A percentile compares a stretch with the other conserved stretches of the same genome.
Evolutionary conservation across 2,888 invertebrate genomes (phyloP).

Genomic region (Caenorhabditis sinica): DNA sequence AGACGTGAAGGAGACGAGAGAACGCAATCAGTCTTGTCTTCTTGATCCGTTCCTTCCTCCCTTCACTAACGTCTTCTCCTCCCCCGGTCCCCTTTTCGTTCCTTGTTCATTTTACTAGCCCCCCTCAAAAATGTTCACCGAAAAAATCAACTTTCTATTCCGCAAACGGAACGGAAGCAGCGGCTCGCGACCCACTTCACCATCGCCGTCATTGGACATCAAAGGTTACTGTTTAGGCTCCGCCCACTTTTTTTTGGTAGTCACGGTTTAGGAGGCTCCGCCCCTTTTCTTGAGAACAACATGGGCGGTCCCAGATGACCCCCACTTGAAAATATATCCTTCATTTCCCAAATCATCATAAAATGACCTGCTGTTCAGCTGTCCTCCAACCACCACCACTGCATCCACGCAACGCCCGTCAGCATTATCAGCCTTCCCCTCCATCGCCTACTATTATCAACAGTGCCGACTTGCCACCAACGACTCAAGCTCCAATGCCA

Average conservation of each 20-base stretch:
- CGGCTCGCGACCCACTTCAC: constrained; percentile 48
- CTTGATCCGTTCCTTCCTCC: no score
- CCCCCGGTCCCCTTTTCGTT: constrained; percentile 10
- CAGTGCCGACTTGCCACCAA: constrained; percentile 45
- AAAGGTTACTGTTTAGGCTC: constrained; percentile 30
- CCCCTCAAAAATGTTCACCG: constrained; percentile 4
- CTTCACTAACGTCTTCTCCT: constrained; percentile 12
- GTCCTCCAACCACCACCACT: constrained; percentile 69
- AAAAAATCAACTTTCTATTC: constrained; percentile 58
- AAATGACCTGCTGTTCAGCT: constrained; percentile 61
- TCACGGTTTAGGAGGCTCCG: neutral
- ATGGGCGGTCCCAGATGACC: neutral
- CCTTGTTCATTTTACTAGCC: constrained; percentile 8
- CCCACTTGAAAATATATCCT: neutral
- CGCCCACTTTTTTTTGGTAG: neutral
- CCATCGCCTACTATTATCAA: neutral
- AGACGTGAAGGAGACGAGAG: no score
- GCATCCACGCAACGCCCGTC: constrained; percentile 32
- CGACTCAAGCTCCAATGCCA: constrained; percentile 60
- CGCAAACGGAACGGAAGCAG: constrained; percentile 53
- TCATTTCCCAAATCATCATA: neutral
- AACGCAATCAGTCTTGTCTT: no score
- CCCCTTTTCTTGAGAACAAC: neutral
- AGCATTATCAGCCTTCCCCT: neutral
- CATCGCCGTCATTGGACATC: constrained; percentile 24